phyloP scores from a whole-genome alignment of 2,113 vertebrate species.

The Lathamus discolor region DNA sequence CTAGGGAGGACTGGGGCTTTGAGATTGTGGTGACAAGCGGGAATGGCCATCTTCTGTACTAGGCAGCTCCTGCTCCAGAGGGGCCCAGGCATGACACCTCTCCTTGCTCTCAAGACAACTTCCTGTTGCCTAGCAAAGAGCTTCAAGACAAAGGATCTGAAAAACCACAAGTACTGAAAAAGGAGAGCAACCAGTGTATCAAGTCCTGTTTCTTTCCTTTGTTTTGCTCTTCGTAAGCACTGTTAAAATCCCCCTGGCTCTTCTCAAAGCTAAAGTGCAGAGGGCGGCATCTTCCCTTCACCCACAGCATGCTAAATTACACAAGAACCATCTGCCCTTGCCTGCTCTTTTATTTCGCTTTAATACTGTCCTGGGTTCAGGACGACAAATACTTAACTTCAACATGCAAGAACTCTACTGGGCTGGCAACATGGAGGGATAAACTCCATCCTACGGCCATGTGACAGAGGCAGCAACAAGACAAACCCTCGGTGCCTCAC shows the following conservation, averaged over 20 bases:
- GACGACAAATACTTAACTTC: neutral
- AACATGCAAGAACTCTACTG: neutral
- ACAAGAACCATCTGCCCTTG: neutral
- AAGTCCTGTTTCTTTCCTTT: neutral
- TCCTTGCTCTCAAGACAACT: neutral
- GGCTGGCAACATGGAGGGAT: fast-evolving
- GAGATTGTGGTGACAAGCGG: neutral
- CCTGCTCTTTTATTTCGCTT: neutral
- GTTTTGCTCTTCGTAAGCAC: neutral
- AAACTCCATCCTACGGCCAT: fast-evolving
- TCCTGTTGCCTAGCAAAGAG: neutral
- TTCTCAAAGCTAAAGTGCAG: neutral
- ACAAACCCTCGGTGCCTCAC: neutral
- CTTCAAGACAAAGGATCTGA: neutral
- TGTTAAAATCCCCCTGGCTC: fast-evolving
- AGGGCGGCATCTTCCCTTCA: neutral
- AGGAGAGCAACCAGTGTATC: neutral
- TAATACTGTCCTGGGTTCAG: neutral
- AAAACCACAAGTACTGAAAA: neutral
- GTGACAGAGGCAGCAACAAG: neutral
- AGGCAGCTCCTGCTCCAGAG: neutral
- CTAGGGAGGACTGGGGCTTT: neutral
- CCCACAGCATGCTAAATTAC: neutral
- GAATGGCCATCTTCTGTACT: neutral
- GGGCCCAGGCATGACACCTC: neutral